phyloP scores from a whole-genome alignment of 2,888 invertebrate genomes.

The Hedychridium roseum region DNA sequence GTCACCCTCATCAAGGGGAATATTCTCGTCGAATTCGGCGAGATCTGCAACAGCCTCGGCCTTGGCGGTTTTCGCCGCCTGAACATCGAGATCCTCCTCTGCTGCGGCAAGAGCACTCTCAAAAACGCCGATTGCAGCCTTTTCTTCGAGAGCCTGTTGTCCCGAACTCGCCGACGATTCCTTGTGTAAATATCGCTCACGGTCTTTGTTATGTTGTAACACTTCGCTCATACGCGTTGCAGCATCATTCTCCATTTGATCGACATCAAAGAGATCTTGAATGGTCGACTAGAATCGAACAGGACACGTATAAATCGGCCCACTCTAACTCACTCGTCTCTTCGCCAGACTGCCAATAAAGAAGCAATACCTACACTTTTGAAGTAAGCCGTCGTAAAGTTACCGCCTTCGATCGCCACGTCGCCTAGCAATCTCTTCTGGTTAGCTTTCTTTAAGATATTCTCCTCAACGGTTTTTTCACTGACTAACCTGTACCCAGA shows the following conservation, averaged over 20 bases:
- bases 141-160: conserved; percentile 65
- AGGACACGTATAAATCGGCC: not conserved
- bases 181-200: conserved; percentile 57
- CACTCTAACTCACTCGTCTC: not conserved
- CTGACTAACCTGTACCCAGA: conserved; percentile 89
- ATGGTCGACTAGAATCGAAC: conserved; percentile 77
- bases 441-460: conserved; percentile 98
- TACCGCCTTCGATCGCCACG: conserved; percentile 97
- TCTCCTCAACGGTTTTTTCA: conserved; percentile 98
- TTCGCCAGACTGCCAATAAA: not conserved
- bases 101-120: conserved; percentile 89
- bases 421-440: conserved; percentile 96
- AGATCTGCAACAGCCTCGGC: conserved; percentile 90
- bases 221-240: conserved; percentile 69
- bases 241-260: conserved; percentile 71
- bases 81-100: conserved; percentile 94
- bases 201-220: conserved; percentile 65
- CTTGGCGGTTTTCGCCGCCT: conserved; percentile 87
- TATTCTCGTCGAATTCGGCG: conserved; percentile 95
- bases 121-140: conserved; percentile 71
- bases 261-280: conserved; percentile 88
- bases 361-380: conserved; percentile 72
- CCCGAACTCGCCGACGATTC: conserved; percentile 40
- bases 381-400: conserved; percentile 97
- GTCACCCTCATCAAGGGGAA: conserved; percentile 80